Conservation (phyloP, 2,797 vertebrate genomes). For the Sebastes variabilis region DNA sequence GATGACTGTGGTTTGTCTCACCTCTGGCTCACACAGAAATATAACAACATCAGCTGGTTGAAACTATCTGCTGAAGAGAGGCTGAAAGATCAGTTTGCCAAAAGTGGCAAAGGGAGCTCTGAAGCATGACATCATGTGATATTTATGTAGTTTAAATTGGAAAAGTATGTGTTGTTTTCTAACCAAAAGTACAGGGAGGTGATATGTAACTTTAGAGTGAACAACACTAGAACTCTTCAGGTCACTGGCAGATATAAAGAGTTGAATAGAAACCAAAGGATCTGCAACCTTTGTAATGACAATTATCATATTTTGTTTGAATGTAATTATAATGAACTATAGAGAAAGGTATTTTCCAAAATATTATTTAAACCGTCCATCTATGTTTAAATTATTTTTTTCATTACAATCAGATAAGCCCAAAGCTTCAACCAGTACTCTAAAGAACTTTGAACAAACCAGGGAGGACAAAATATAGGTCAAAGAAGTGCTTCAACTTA, state of each 20-base stretch:
- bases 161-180: accelerated
- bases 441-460: background rate
- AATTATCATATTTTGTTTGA: background rate
- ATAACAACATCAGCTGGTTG: no score
- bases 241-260: background rate
- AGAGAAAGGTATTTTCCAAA: background rate
- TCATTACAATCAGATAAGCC: background rate
- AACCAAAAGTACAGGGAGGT: no score
- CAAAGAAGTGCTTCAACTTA: background rate
- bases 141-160: no score
- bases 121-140: background rate
- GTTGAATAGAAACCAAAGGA: background rate
- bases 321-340: background rate
- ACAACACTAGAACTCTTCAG: background rate
- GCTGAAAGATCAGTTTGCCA: no score
- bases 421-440: no score
- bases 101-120: no score
- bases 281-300: background rate
- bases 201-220: background rate
- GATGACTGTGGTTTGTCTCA: no score
- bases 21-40: no score
- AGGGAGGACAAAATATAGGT: background rate
- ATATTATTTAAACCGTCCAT: background rate
- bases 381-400: background rate
- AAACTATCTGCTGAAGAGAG: no score